Percentiles rank a stretch among this genome's conserved stretches.
These are phyloP conservation scores for Eidolon helvum DNA, from an alignment of 2,113 vertebrate genomes.

Conservation along the genomic window DNA sequence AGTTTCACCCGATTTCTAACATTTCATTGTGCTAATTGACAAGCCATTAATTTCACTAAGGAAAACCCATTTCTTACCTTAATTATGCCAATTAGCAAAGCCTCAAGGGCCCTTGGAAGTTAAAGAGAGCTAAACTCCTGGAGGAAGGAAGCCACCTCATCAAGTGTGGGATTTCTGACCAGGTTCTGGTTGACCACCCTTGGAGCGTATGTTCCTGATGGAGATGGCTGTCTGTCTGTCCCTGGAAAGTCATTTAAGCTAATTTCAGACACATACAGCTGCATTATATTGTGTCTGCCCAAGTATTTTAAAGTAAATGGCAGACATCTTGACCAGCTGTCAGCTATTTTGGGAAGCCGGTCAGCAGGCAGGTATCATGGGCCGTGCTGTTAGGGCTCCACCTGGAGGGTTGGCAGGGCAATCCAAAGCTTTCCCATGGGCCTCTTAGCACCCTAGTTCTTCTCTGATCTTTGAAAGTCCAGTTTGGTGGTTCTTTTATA, in stretches of 20 bases:
- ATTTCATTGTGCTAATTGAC: neutral
- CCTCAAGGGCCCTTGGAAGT: neutral
- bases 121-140: neutral
- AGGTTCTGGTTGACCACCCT: neutral
- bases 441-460: neutral
- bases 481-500: neutral
- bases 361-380: neutral
- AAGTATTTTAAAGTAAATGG: conserved; percentile 41
- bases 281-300: neutral
- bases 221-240: neutral
- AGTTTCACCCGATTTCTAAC: neutral
- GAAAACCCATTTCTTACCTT: conserved; percentile 9
- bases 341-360: conserved; percentile 13
- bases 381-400: neutral
- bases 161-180: neutral
- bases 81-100: neutral
- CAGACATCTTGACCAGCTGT: neutral
- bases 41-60: neutral
- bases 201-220: neutral
- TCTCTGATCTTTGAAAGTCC: neutral
- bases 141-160: neutral
- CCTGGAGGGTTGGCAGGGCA: neutral
- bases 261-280: conserved; percentile 29
- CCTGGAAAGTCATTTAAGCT: conserved; percentile 13
- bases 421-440: neutral